A percentile compares a stretch with the other conserved stretches of the same genome.
Evolutionary conservation across 2,888 invertebrate species (phyloP).

Genomic region (Lamellibrachia columna): DNA sequence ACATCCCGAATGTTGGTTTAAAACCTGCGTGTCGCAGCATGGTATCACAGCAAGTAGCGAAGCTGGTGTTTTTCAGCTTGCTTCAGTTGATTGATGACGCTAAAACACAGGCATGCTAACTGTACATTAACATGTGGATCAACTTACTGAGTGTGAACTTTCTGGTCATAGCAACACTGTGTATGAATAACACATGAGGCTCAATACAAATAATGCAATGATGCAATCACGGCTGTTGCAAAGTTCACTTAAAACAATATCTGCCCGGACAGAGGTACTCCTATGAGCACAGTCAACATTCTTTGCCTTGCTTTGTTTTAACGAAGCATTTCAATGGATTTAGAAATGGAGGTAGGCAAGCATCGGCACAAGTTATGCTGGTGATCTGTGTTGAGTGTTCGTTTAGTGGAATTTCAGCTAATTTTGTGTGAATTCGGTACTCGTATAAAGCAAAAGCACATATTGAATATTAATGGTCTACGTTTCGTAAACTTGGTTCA

Average conservation of each 20-base stretch:
- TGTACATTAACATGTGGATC: neutral
- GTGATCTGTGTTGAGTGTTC: neutral
- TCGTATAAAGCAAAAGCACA: neutral
- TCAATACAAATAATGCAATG: neutral
- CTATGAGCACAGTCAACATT: neutral
- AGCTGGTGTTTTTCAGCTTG: neutral
- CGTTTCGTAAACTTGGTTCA: neutral
- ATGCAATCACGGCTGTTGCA: neutral
- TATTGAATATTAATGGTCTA: neutral
- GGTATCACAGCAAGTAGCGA: neutral
- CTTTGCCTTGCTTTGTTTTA: neutral
- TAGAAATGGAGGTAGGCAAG: neutral
- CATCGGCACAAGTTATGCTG: neutral
- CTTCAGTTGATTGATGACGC: neutral
- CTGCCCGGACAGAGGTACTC: neutral
- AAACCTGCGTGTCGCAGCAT: neutral
- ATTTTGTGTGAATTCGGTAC: neutral
- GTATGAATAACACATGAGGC: slow-evolving; percentile 5
- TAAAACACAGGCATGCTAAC: neutral
- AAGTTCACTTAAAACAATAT: slow-evolving; percentile 5
- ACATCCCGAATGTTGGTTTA: neutral
- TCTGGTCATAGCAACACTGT: neutral
- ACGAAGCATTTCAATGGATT: neutral
- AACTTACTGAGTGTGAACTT: neutral
- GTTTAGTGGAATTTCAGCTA: neutral